Evolutionary conservation across 2,888 invertebrate species (phyloP), one percentile per base, ranked within the genome.

Genomic region (Cylloceria caligata): DNA sequence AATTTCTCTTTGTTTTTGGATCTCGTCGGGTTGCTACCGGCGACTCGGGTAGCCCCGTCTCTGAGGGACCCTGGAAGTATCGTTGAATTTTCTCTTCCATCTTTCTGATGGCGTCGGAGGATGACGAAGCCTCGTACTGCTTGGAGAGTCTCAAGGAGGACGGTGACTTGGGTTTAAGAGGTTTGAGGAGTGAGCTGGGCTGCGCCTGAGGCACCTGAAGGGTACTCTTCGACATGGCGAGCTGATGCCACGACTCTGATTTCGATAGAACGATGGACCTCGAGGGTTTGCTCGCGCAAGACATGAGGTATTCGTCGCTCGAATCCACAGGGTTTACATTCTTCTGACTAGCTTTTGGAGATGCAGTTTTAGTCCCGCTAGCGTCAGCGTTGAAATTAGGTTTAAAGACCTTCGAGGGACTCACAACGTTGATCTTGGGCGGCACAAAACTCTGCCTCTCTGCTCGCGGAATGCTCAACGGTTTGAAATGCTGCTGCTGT

Each of bases 181-280:
- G 91, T 78, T 92, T 91, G 3, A 86, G 85, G 16, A 83, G 85
- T 3, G 91, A 55, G 93, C 92, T 94, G 93, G 6, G 92, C 86
- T 65, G 93, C 2, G 92, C 90, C 49, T 93, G 93, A 82, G 89
- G 88, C 0, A 87, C 85, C 71, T 88, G 87, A 11, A 89, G 84
- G 11, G 84, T 86, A 2, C 83, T 85, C 24, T 73, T 74, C 1
- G 91, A 88, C 74, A 94, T 91, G 81, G 94, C 94, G 81, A 97
- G 94, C 88, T 96, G 96, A 90, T 96, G 96, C 97, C 97, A 97
- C 3, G 97, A 96, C 90, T 97, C 97, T 7, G 96, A 96, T 91
- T 96, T 96, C 87, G 94, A 95, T 2, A 92, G 84, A 0, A 92
- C 92, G 60, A 92, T 89, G 3, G 91, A 91, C 39, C 92, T 87